Conservation (phyloP, 1,140 invertebrate genomes). For the Eriosoma lanigerum region DNA sequence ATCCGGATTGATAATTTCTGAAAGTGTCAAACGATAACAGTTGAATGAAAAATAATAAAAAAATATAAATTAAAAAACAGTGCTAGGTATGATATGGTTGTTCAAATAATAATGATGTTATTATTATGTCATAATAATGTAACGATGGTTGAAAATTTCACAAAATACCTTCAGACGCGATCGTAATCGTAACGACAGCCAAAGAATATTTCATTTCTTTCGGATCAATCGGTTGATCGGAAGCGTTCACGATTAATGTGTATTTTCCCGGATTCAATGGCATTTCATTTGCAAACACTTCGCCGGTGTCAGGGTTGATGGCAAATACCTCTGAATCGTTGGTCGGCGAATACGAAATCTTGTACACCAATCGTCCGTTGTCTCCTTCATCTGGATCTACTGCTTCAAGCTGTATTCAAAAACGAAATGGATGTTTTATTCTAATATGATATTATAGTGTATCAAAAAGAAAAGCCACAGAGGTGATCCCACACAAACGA, state of each 20-base stretch:
- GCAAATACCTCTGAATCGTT: constrained; percentile 66
- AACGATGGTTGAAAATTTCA: background rate
- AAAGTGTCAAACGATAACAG: background rate
- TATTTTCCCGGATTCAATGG: constrained; percentile 69
- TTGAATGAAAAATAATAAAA: no score
- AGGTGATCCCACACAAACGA: no score
- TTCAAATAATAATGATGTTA: no score
- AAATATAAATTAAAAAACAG: no score
- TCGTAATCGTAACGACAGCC: constrained; percentile 78
- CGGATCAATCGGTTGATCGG: constrained; percentile 77
- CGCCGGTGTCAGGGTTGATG: constrained; percentile 71
- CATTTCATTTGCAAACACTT: constrained; percentile 70
- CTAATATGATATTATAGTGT: no score
- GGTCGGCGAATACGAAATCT: constrained; percentile 71
- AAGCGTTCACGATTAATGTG: constrained; percentile 78
- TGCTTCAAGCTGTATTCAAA: constrained; percentile 64
- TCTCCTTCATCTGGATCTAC: constrained; percentile 77
- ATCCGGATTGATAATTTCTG: constrained; percentile 42
- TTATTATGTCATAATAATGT: no score
- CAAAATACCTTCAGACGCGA: constrained; percentile 60
- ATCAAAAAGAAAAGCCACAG: no score
- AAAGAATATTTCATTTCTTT: constrained; percentile 77
- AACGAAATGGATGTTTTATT: background rate
- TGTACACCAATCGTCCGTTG: constrained; percentile 78
- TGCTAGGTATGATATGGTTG: no score